These are phyloP conservation scores for Muricea muricata DNA, from an alignment of 92 coral and sea anemone genomes.

Conservation along the genomic window DNA sequence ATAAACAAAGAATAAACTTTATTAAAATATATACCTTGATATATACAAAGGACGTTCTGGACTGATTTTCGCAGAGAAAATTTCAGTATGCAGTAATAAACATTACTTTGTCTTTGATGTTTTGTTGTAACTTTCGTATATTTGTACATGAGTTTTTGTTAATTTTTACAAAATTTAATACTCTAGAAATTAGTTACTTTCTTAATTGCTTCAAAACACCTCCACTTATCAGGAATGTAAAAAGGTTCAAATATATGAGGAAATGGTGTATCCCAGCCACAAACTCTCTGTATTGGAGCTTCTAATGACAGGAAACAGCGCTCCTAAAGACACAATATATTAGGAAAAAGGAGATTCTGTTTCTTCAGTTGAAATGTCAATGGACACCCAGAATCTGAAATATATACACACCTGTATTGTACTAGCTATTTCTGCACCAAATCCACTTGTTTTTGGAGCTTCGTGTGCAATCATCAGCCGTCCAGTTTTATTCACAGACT, in stretches of 20 bases:
- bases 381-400: neutral
- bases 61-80: too few relatives aligned
- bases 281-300: constrained; percentile 89
- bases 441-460: constrained; percentile 94
- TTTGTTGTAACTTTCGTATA: too few relatives aligned
- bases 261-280: constrained; percentile 99
- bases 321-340: constrained; percentile 72
- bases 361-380: too few relatives aligned
- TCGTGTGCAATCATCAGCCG: constrained; percentile 91
- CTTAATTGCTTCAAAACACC: constrained; percentile 96
- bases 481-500: constrained; percentile 96
- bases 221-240: constrained; percentile 98
- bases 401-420: constrained; percentile 83
- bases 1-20: too few relatives aligned
- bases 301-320: constrained; percentile 90
- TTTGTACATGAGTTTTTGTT: too few relatives aligned
- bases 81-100: too few relatives aligned
- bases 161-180: neutral
- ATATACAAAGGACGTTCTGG: too few relatives aligned
- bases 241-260: constrained; percentile 93
- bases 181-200: constrained; percentile 68
- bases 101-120: too few relatives aligned
- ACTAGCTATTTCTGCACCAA: constrained; percentile 93
- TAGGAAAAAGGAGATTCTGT: too few relatives aligned
- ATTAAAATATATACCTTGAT: too few relatives aligned